phyloP scores from a whole-genome alignment of 2,888 invertebrate genomes.

The Amiota minor region DNA sequence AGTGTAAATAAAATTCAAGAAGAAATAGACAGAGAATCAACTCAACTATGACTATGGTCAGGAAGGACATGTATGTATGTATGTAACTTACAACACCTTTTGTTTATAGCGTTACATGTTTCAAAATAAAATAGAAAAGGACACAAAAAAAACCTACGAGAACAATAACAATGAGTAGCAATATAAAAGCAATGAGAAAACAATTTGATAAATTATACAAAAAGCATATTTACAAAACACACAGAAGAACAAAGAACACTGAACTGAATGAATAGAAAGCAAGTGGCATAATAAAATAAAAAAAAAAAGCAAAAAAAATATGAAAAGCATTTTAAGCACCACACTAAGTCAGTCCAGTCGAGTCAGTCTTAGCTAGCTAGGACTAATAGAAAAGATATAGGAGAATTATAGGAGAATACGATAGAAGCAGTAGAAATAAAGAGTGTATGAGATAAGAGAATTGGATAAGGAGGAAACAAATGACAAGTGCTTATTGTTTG shows the following conservation, averaged over 20 bases:
- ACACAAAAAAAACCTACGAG: neutral
- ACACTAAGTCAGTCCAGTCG: no score
- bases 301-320: neutral
- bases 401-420: neutral
- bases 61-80: no score
- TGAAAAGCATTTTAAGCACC: neutral
- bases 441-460: neutral
- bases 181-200: neutral
- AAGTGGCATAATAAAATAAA: constrained; percentile 10
- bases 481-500: neutral
- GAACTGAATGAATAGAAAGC: neutral
- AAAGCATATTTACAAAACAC: constrained; percentile 5
- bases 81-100: no score
- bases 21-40: no score
- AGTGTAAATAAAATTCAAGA: no score
- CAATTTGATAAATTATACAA: constrained; percentile 20
- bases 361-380: no score
- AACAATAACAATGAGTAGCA: neutral
- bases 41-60: no score
- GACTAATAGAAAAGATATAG: neutral
- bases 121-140: neutral
- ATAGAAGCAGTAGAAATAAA: neutral
- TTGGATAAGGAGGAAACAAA: no score
- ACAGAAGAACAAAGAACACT: neutral
- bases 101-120: no score